phyloP scores from a whole-genome alignment of 1,140 invertebrate genomes.

The Drosophila jambulina region DNA sequence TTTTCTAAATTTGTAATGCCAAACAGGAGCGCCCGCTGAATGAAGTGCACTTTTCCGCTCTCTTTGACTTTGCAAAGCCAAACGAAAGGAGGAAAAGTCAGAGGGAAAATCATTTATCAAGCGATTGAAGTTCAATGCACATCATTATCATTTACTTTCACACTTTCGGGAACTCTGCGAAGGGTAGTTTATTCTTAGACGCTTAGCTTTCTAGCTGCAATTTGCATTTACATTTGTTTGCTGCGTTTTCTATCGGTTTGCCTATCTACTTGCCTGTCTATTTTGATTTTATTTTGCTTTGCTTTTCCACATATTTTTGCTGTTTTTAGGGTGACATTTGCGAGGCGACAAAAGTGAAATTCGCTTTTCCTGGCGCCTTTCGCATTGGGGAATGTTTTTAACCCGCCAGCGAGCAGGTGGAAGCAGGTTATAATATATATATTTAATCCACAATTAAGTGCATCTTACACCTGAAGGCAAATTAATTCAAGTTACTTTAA shows the following conservation, averaged over 20 bases:
- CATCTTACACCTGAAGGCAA: background rate
- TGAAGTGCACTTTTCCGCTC: constrained; percentile 64
- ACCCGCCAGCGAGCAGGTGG: constrained; percentile 24
- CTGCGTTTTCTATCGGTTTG: constrained; percentile 35
- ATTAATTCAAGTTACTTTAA: background rate
- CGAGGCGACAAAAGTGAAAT: constrained; percentile 62
- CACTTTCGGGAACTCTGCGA: constrained; percentile 54
- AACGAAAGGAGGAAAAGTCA: constrained; percentile 30
- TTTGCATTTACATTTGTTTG: constrained; percentile 53
- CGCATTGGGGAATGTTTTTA: constrained; percentile 30
- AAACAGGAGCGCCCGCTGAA: constrained; percentile 69
- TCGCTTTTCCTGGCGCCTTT: constrained; percentile 46
- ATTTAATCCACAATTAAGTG: background rate
- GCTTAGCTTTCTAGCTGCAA: constrained; percentile 44
- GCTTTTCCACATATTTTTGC: constrained; percentile 76
- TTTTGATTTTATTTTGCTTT: constrained; percentile 57
- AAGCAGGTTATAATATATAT: background rate
- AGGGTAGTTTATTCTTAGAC: constrained; percentile 81
- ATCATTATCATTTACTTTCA: constrained; percentile 77
- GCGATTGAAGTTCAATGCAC: constrained; percentile 85
- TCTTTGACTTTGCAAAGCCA: constrained; percentile 40
- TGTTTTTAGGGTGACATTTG: constrained; percentile 84
- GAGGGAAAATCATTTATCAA: constrained; percentile 71
- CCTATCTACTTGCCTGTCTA: constrained; percentile 13
- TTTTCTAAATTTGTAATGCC: constrained; percentile 83